Evolutionary conservation across 2,888 invertebrate genomes (phyloP).

Genomic region (Dynastes tityus): DNA sequence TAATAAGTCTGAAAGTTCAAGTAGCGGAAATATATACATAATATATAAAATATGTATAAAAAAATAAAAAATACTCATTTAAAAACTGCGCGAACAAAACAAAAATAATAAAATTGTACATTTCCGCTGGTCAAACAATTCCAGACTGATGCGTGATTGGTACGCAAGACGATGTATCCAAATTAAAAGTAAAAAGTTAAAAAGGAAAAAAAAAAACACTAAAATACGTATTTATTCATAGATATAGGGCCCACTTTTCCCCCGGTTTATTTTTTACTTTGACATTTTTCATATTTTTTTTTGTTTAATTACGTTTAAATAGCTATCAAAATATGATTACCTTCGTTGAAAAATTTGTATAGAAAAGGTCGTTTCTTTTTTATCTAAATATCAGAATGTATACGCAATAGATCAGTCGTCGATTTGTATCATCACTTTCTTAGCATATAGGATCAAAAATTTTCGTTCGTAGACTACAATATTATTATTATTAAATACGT

Average conservation of each 20-base stretch:
- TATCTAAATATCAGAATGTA: constrained; percentile 57
- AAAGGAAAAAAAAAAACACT: constrained; percentile 57
- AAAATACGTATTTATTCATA: constrained; percentile 54
- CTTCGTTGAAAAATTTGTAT: constrained; percentile 66
- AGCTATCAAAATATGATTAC: constrained; percentile 68
- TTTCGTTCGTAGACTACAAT: constrained; percentile 20
- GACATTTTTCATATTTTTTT: constrained; percentile 21
- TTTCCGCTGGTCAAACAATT: constrained; percentile 71
- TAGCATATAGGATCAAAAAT: constrained; percentile 18
- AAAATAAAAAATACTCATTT: constrained; percentile 55
- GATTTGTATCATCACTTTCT: constrained; percentile 12
- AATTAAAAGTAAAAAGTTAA: constrained; percentile 55
- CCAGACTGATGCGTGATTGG: constrained; percentile 65
- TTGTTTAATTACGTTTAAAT: constrained; percentile 62
- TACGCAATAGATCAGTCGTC: constrained; percentile 35
- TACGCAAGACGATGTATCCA: constrained; percentile 66
- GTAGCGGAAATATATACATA: constrained; percentile 69
- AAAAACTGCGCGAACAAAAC: constrained; percentile 56
- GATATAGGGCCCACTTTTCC: constrained; percentile 15
- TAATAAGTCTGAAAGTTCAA: constrained; percentile 70
- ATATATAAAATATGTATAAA: constrained; percentile 55
- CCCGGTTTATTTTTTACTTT: constrained; percentile 8
- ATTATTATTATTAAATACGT: constrained; percentile 12
- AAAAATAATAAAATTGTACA: constrained; percentile 54
- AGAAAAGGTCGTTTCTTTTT: constrained; percentile 66